Percentiles rank a stretch among this genome's conserved stretches.
phyloP scores from a whole-genome alignment of 2,888 invertebrate genomes.

The Phyto melanocephala region DNA sequence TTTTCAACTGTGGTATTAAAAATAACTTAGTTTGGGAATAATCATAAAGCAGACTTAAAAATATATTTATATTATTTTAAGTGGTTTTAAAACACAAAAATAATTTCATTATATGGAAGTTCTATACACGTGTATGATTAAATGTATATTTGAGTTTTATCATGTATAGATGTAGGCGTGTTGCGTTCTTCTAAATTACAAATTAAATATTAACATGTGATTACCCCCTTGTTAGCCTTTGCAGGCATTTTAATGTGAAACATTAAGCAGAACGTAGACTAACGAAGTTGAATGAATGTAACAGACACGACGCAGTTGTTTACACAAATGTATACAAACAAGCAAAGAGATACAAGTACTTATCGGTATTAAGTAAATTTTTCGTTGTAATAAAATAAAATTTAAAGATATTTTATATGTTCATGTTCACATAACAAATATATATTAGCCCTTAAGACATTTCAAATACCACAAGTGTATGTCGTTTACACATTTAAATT shows the following conservation, averaged over 20 bases:
- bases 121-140: background rate
- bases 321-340: background rate
- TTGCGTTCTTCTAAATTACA: constrained; percentile 4
- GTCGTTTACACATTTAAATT: background rate
- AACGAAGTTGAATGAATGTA: background rate
- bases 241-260: background rate
- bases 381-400: background rate
- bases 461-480: background rate
- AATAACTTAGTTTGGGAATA: background rate
- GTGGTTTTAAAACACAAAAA: background rate
- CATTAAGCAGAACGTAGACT: background rate
- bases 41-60: background rate
- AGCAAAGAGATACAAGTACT: too few species aligned
- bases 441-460: background rate
- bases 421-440: too few species aligned
- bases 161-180: background rate
- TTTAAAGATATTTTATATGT: background rate
- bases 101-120: background rate
- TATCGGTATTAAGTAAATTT: background rate
- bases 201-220: constrained; percentile 19
- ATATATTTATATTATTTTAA: background rate
- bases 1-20: background rate
- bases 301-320: background rate
- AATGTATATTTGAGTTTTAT: background rate
- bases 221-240: constrained; percentile 13